Evolutionary conservation across 2,888 invertebrate genomes (phyloP).

Genomic region (Nematopogon swammerdamellus): DNA sequence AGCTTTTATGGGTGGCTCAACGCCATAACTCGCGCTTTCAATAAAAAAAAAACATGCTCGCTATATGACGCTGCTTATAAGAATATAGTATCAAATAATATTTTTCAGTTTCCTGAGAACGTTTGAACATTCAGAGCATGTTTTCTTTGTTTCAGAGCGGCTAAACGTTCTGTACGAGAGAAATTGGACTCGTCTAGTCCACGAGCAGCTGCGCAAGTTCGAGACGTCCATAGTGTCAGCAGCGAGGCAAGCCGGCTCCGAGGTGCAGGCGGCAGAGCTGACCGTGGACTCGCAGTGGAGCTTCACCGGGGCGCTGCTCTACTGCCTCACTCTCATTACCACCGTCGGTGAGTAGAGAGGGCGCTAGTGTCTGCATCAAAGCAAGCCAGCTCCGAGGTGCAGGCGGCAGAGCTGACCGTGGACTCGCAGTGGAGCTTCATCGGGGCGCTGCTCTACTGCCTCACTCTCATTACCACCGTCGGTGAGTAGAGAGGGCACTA

Average conservation of each 20-base stretch:
- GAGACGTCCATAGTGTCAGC: slow-evolving; percentile 77
- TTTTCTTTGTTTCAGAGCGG: slow-evolving; percentile 54
- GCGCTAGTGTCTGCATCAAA: slow-evolving; percentile 40
- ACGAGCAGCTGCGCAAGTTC: slow-evolving; percentile 73
- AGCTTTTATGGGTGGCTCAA: too few relatives aligned
- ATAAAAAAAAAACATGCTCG: too few relatives aligned
- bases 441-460: slow-evolving; percentile 78
- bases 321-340: slow-evolving; percentile 83
- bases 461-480: slow-evolving; percentile 86
- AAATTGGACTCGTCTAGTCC: slow-evolving; percentile 80
- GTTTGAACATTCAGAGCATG: too few relatives aligned
- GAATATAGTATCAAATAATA: too few relatives aligned
- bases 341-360: slow-evolving; percentile 70
- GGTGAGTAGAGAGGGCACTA: slow-evolving; percentile 52
- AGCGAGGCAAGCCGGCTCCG: slow-evolving; percentile 49
- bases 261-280: slow-evolving; percentile 30
- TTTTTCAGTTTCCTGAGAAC: too few relatives aligned
- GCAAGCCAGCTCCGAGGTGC: slow-evolving; percentile 24
- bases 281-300: slow-evolving; percentile 68
- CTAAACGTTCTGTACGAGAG: slow-evolving; percentile 79
- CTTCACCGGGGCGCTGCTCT: slow-evolving; percentile 79
- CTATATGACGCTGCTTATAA: too few relatives aligned
- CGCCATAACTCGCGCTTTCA: too few relatives aligned
- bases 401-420: slow-evolving; percentile 38
- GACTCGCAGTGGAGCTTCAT: slow-evolving; percentile 77